Percentiles rank a stretch among this genome's conserved stretches.
phyloP scores from a whole-genome alignment of 30 jellyfish, hydroid and myxozoan species.

The Sanderia malayensis region DNA sequence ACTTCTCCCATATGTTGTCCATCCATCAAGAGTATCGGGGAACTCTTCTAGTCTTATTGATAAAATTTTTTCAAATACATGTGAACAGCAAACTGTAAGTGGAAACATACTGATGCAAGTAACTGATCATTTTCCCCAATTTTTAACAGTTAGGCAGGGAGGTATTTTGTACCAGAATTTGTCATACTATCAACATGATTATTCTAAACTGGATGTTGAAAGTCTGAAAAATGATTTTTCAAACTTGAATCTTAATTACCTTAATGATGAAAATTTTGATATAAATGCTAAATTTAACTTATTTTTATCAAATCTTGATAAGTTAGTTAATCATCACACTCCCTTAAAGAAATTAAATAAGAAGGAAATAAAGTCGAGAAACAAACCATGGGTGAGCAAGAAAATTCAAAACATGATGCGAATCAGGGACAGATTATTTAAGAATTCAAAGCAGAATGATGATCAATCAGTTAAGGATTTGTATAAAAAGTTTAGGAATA shows the following conservation, averaged over 20 bases:
- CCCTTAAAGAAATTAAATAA: slow-evolving; percentile 32
- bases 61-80: not conserved
- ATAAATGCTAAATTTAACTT: slow-evolving; percentile 33
- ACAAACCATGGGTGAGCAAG: slow-evolving; percentile 30
- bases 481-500: slow-evolving; percentile 27
- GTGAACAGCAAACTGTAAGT: slow-evolving; percentile 5
- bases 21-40: slow-evolving; percentile 1
- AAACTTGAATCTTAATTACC: not conserved
- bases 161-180: slow-evolving; percentile 7
- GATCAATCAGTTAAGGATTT: slow-evolving; percentile 14
- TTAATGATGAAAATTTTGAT: slow-evolving; percentile 29
- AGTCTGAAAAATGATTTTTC: too few species aligned
- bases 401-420: slow-evolving; percentile 43
- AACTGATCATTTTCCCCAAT: slow-evolving; percentile 18
- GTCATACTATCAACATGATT: slow-evolving; percentile 12
- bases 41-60: not conserved
- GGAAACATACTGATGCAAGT: slow-evolving; percentile 11
- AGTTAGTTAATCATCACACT: slow-evolving; percentile 28
- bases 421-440: slow-evolving; percentile 20
- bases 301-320: slow-evolving; percentile 27
- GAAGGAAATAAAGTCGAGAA: slow-evolving; percentile 41
- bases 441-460: slow-evolving; percentile 15
- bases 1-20: slow-evolving; percentile 9
- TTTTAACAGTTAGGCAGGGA: slow-evolving; percentile 7
- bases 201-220: slow-evolving; percentile 7